Conservation (phyloP, 2,797 vertebrate species). For the Catamblyrhynchus diadema region DNA sequence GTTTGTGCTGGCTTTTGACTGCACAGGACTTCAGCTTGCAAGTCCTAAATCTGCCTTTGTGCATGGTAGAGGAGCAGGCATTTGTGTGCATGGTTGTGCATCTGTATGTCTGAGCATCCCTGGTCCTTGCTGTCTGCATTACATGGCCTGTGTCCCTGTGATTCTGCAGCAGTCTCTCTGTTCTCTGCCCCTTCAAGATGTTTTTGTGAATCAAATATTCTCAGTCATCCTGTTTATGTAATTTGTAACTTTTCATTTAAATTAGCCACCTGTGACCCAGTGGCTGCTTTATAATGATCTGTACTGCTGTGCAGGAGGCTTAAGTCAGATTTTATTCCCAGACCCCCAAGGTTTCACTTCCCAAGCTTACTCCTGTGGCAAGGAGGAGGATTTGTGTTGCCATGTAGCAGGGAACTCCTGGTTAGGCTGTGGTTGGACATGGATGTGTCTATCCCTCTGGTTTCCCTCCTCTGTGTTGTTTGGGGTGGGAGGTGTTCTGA, state of each 20-base stretch:
- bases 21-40: slow-evolving; percentile 7
- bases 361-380: background rate
- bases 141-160: background rate
- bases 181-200: background rate
- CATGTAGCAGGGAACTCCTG: background rate
- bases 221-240: background rate
- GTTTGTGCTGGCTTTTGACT: slow-evolving; percentile 19
- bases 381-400: background rate
- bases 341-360: background rate
- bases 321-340: background rate
- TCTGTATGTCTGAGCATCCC: background rate
- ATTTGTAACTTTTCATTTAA: background rate
- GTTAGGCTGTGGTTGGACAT: background rate
- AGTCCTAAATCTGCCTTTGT: background rate
- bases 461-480: background rate
- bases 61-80: background rate
- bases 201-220: background rate
- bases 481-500: background rate
- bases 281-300: background rate
- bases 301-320: background rate
- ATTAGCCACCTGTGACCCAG: background rate
- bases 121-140: background rate
- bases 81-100: background rate
- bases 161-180: background rate
- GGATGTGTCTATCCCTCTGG: background rate